Percentiles rank a stretch among this genome's conserved stretches.
phyloP scores from a whole-genome alignment of 1,140 invertebrate species.

The Aphelenchoides besseyi region DNA sequence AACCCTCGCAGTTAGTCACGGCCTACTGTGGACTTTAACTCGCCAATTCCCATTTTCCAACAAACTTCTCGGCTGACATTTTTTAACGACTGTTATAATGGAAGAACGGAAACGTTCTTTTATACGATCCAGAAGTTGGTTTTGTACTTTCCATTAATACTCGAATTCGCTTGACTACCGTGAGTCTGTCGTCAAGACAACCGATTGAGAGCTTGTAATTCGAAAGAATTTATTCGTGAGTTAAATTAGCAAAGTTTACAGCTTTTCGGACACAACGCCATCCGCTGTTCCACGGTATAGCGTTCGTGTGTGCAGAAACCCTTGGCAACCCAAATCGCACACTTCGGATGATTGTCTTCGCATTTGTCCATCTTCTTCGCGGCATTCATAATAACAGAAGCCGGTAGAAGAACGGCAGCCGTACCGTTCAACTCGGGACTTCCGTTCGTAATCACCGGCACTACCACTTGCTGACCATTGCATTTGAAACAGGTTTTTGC shows the following conservation, averaged over 20 bases:
- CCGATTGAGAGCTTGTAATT: too few species aligned
- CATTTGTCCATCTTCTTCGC: background rate
- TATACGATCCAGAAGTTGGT: too few species aligned
- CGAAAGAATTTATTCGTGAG: too few species aligned
- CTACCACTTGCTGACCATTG: background rate
- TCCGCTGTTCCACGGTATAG: constrained; percentile 10
- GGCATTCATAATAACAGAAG: constrained; percentile 21
- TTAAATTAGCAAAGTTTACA: constrained; percentile 16
- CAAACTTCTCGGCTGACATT: constrained; percentile 36
- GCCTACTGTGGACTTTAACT: too few species aligned
- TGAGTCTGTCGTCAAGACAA: too few species aligned
- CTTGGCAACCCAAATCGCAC: constrained; percentile 21
- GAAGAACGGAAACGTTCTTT: background rate
- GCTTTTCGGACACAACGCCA: constrained; percentile 18
- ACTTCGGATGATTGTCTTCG: constrained; percentile 16
- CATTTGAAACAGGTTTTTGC: constrained; percentile 29
- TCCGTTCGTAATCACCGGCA: constrained; percentile 5
- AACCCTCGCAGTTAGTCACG: too few species aligned
- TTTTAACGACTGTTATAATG: background rate
- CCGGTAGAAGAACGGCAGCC: constrained; percentile 11
- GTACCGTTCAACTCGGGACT: constrained; percentile 9
- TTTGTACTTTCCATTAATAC: too few species aligned
- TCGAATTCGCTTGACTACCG: too few species aligned
- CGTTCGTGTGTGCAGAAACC: constrained; percentile 13
- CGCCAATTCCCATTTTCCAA: constrained; percentile 43